Base-by-base conservation (phyloP, 2,113 vertebrate species). In the Psammodynastes pulverulentus region DNA sequence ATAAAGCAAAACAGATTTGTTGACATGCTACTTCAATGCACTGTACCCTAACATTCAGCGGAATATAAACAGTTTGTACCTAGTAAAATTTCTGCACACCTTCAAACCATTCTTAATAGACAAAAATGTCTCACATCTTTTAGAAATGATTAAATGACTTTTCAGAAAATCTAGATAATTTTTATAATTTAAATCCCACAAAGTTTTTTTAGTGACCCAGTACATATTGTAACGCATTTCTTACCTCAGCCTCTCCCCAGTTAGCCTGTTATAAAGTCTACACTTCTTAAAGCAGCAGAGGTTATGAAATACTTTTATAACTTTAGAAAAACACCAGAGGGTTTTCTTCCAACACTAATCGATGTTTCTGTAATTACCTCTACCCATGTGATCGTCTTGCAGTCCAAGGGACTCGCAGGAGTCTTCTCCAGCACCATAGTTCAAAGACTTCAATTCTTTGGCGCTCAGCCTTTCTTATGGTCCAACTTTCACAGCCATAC, bases 1-100 rank as follows among this genome's bases (percentile, higher is more conserved):
- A 84, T 93, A 58, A 94, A 96, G 86, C 88, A 95, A 96, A 96
- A 92, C 86, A 95, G 94, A 95, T 19, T 51, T 92, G 9, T 58
- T 93, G 89, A 92, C 72, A 96, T 93, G 93, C 86, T 53, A 90
- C 86, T 92, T 94, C 86, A 95, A 94, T 86, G 43, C 91, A 92
- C 43, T 90, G 86, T 94, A 94, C 94, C 91, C 94, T 92, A 91
- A 87, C 84, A 94, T 87, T 94, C 94, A 95, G 94, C n/a, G 92
- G 87, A 91, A 89, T 89, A 94, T 29, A 48, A 94, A 6, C 93
- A 94, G 92, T 56, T 94, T 67, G 84, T 54, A 90, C 53, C 67
- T 87, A 52, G 72, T 79, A 92, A 45, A 92, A 92, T 95, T 90
- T 93, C 84, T 93, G 93, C 34, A 86, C 89, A 92, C 23, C 92